Evolutionary conservation across 2,888 invertebrate genomes (phyloP), one percentile per base, ranked within the genome.

Genomic region (Dicranocentrus wangi): DNA sequence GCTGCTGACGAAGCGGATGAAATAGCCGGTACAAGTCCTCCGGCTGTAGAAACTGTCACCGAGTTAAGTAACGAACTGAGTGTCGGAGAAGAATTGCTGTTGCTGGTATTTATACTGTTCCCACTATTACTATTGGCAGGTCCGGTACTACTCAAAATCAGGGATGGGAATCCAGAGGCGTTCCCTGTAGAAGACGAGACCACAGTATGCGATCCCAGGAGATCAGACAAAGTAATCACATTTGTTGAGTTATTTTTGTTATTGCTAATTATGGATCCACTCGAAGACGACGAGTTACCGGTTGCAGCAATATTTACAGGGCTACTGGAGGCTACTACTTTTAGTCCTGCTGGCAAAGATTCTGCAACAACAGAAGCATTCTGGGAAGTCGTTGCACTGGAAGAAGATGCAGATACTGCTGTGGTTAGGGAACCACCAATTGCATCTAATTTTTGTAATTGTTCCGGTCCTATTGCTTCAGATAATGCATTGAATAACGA

Each of bases 151-250:
- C 60, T 83, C 23, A 83, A 39, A 71, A 83, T 77, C 23, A 83
- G 55, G 21, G 81, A 73, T 42, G 70, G 27, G 58, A 69, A 79
- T 2, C 70, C 53, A 58, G 21, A 43, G 25, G 53, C 63, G 25
- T 47, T 61, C 17, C 72, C 73, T n/a, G 61, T 63, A 15, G 78
- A 78, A 10, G 84, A 81, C 17, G 82, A 78, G 43, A 82, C 84
- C 19, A 81, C 76, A 21, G 84, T 83, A n/a, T 85, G 85, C 13
- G 85, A 84, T 42, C 83, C 85, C 68, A 86, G 63, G 47, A 86
- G 82, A 70, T 84, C 84, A 77, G 83, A 83, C 25, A 86, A 77
- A 21, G 86, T 86, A 23, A 86, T 82, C 53, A 83, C 75, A 58
- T 70, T 81, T 28, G 65, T 63, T 63, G 72, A 72, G 39, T 76